Evolutionary conservation across 2,888 invertebrate species (phyloP).

Genomic region (Plebejus anna): DNA sequence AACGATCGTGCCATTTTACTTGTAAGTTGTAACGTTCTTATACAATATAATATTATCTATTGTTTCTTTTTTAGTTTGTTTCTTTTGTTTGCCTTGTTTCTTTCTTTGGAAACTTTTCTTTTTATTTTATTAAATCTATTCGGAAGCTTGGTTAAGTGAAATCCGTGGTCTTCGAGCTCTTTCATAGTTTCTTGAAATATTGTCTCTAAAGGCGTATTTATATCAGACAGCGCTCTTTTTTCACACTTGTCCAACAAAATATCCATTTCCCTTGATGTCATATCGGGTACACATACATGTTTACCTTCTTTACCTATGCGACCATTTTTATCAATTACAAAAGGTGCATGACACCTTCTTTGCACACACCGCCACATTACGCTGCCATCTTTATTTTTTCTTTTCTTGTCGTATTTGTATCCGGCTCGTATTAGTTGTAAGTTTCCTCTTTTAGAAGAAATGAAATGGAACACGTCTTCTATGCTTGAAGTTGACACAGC

Average conservation of each 20-base stretch:
- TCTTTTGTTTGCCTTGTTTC: not conserved
- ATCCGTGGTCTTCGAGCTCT: not conserved
- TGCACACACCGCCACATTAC: constrained; percentile 5
- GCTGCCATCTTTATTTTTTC: constrained; percentile 1
- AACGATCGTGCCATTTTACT: too few species aligned
- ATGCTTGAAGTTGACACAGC: not conserved
- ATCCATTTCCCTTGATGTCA: constrained; percentile 10
- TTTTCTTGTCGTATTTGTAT: constrained; percentile 13
- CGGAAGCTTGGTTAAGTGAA: not conserved
- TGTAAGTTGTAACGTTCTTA: not conserved
- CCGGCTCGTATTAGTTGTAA: not conserved
- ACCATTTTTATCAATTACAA: not conserved
- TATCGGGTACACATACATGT: constrained; percentile 16
- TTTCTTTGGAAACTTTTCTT: not conserved
- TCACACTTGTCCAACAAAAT: constrained; percentile 3
- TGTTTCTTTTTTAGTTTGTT: not conserved
- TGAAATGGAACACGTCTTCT: not conserved
- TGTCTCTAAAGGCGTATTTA: not conserved
- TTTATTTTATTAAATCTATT: not conserved
- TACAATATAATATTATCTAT: not conserved
- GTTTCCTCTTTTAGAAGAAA: constrained; percentile 24
- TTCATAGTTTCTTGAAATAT: not conserved
- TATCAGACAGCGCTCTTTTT: not conserved
- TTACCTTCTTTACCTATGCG: constrained; percentile 7
- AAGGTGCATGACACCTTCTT: not conserved